Conservation (phyloP, 2,113 vertebrate genomes). For the Struthidea cinerea region DNA sequence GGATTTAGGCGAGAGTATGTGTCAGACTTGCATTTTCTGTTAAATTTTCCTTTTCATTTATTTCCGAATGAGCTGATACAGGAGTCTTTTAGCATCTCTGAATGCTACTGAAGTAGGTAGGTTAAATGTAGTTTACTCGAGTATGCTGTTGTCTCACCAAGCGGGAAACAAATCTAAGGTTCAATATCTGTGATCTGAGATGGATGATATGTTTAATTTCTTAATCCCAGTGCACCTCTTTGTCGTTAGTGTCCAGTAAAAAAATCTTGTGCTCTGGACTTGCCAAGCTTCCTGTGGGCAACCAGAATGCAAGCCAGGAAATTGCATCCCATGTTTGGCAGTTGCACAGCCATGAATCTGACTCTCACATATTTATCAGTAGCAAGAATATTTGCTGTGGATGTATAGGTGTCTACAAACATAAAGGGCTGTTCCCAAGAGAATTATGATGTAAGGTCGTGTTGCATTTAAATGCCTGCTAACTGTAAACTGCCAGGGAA, state of each 20-base stretch:
- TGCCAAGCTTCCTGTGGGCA: background rate
- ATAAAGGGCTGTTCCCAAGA: background rate
- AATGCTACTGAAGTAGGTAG: background rate
- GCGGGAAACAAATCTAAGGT: background rate
- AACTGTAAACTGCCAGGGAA: background rate
- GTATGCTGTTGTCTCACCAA: background rate
- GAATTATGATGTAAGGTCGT: rapidly evolving
- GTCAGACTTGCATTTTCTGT: background rate
- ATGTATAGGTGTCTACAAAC: background rate
- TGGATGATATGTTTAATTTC: background rate
- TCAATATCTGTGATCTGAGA: background rate
- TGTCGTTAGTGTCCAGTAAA: background rate
- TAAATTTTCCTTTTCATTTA: background rate
- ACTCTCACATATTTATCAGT: background rate
- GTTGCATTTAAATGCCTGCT: background rate
- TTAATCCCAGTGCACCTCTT: background rate
- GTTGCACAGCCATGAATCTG: background rate
- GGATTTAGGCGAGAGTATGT: background rate
- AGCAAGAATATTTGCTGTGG: background rate
- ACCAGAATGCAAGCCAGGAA: background rate
- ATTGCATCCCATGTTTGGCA: background rate
- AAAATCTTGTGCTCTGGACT: background rate
- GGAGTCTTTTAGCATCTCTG: background rate
- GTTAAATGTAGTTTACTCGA: background rate
- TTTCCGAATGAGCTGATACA: background rate